Base-by-base conservation (phyloP, 2,797 vertebrate genomes). In the Leuciscus waleckii region DNA sequence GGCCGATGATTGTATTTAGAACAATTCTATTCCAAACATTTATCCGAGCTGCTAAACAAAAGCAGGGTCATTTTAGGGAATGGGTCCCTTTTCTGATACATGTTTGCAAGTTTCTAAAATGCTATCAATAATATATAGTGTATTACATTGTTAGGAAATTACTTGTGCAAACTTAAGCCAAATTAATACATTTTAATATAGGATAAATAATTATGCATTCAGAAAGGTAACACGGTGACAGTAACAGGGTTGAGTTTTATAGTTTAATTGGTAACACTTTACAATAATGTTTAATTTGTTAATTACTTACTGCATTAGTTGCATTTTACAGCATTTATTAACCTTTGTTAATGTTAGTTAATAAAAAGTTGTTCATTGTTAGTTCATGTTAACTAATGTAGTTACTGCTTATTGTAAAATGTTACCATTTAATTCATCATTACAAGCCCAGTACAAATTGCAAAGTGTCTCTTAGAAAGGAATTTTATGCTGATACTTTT, bases 1-100 rank as follows among this genome's bases (percentile, higher is more conserved):
- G 86, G 84, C 35, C 77, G 39, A 81, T 81, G 69, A 78, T 26
- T 81, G 26, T 84, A 46, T 81, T 39, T 32, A 75, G 51, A 14
- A 5, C 14, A 56, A 54, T 61, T 77, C 13, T 35, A 81, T 74
- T 75, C 23, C 7, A 17, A 51, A 29, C 56, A 58, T 41, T 56
- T 61, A 80, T 71, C 65, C 37, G 37, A 85, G 54, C 68, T 80
- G 79, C 49, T 74, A 23, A 85, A 67, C 82, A 83, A 84, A 68
- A 74, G 46, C 43, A 21, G 26, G 46, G 17, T 6, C 26, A 13
- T 21, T 51, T 2, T 74, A 5, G 26, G 17, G 4, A 10, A 29
- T 2, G 3, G 7, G 3, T 46, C 26, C 10, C 26, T 29, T 49
- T 73, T 49, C 17, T 2, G 4, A 9, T 70, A 14, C 11, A 26